Conservation (phyloP, 2,797 vertebrate genomes). For the Hybognathus amarus region DNA sequence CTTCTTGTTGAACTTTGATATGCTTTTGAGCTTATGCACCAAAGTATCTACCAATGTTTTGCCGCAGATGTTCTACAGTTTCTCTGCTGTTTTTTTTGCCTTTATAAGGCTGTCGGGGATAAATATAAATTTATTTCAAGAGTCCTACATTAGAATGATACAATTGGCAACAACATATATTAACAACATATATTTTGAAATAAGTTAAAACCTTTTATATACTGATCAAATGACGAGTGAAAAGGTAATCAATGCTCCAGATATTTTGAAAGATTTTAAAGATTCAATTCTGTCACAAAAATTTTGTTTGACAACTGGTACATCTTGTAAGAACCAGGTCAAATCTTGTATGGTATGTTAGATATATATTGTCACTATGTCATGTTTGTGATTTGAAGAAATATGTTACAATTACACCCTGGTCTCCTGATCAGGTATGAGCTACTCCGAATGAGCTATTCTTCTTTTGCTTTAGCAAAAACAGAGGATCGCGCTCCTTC, state of each 20-base stretch:
- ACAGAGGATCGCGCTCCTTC: constrained; percentile 31
- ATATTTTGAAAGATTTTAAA: background rate
- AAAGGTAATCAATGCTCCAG: background rate
- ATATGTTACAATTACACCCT: background rate
- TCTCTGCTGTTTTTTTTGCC: background rate
- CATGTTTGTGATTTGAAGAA: background rate
- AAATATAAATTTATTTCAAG: no score
- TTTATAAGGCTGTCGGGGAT: background rate
- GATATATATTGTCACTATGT: background rate
- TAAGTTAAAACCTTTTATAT: no score
- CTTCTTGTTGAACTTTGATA: background rate
- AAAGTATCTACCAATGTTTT: background rate
- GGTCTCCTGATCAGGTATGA: background rate
- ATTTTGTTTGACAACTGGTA: background rate
- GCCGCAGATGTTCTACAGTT: background rate
- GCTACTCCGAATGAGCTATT: background rate
- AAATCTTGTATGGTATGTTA: background rate
- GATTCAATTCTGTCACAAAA: background rate
- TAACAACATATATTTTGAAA: no score
- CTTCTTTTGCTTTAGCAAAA: constrained; percentile 32
- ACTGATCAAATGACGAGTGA: background rate
- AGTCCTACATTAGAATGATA: no score
- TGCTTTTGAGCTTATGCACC: no score
- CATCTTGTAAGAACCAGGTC: background rate
- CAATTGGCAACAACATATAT: no score